phyloP scores from a whole-genome alignment of 2,888 invertebrate species.

The Drosophila helvetica region DNA sequence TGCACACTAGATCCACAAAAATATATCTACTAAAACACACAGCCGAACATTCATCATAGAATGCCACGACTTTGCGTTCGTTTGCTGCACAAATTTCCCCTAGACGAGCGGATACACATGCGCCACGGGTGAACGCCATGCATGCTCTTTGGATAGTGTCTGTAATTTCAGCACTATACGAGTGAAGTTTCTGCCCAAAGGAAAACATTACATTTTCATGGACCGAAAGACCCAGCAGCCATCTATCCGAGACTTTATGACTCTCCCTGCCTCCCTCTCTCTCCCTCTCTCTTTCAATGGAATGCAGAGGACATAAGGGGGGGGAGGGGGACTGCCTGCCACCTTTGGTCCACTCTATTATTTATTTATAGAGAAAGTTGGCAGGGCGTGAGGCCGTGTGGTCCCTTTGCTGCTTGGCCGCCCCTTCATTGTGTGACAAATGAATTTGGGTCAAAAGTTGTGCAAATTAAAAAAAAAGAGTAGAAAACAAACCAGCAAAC shows the following conservation, averaged over 20 bases:
- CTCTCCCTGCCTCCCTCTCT: neutral
- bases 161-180: neutral
- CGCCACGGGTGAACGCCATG: too few relatives aligned
- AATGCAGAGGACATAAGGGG: conserved; percentile 26
- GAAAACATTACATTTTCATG: neutral
- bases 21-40: too few relatives aligned
- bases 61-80: too few relatives aligned
- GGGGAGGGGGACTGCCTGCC: conserved; percentile 1
- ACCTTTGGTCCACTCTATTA: conserved; percentile 56
- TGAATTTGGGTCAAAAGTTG: conserved; percentile 77
- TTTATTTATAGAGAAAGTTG: conserved; percentile 67
- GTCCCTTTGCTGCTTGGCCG: conserved; percentile 58
- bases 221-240: conserved; percentile 6
- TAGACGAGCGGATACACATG: too few relatives aligned
- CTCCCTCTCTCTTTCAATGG: conserved; percentile 15
- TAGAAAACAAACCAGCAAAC: neutral
- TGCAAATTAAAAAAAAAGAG: conserved; percentile 63
- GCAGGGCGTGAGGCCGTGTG: conserved; percentile 22
- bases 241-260: conserved; percentile 37
- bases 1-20: too few relatives aligned
- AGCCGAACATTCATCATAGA: too few relatives aligned
- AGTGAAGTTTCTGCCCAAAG: neutral
- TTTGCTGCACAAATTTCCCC: too few relatives aligned
- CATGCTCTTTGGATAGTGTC: neutral
- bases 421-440: conserved; percentile 65